Percentiles rank a stretch among this genome's conserved stretches.
These are phyloP conservation scores for Karalla daura DNA, from an alignment of 2,797 vertebrate genomes.

Conservation along the genomic window DNA sequence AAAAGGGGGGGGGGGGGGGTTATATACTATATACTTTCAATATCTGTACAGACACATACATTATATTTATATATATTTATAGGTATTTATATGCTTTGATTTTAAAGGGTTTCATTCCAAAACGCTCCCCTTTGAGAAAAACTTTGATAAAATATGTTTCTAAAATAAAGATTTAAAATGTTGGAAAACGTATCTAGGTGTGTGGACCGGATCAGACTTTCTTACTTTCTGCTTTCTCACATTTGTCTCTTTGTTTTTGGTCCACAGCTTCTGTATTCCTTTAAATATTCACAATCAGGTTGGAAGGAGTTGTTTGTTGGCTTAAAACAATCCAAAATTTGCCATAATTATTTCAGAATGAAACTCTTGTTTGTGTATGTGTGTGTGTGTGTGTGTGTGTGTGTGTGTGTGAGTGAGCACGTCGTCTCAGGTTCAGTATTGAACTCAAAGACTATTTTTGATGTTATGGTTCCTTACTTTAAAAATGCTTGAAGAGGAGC, in stretches of 20 bases:
- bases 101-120: constrained; percentile 77
- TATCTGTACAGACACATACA: constrained; percentile 48
- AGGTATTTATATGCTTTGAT: constrained; percentile 39
- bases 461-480: constrained; percentile 36
- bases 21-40: constrained; percentile 65
- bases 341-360: constrained; percentile 54
- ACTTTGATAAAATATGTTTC: constrained; percentile 69
- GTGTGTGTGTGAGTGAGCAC: constrained; percentile 13
- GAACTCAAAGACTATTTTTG: constrained; percentile 45
- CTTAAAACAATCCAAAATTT: constrained; percentile 41
- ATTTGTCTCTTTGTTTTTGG: constrained; percentile 23
- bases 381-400: neutral
- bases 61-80: constrained; percentile 31
- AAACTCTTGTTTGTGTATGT: constrained; percentile 53
- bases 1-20: no score
- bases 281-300: neutral
- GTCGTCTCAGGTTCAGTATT: constrained; percentile 36
- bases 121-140: constrained; percentile 44
- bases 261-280: neutral
- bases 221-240: neutral
- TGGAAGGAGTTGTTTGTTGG: no score
- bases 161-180: constrained; percentile 59
- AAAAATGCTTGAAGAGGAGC: constrained; percentile 4
- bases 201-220: neutral
- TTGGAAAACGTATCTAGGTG: constrained; percentile 23